Evolutionary conservation across 2,113 vertebrate genomes (phyloP), one percentile per base, ranked within the genome.

Genomic region (Haplochromis burtoni): DNA sequence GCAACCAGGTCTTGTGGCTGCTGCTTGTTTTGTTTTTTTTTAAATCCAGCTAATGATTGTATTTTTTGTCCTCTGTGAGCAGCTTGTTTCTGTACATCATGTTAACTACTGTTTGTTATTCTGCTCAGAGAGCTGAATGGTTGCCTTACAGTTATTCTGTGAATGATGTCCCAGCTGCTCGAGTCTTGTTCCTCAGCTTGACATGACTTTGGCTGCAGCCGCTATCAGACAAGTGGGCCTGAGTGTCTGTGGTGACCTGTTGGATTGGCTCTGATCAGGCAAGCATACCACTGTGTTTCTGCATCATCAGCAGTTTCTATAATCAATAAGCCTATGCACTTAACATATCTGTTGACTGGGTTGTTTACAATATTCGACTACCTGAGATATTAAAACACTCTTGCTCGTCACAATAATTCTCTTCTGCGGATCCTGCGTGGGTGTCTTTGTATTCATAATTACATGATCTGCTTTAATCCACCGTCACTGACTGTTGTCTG

Each of bases 1-100:
- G 86, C 90, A 88, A 47, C 68, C 86, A 87, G 85, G 47, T 54
- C 33, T 24, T 80, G 76, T 80, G 86, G 78, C 83, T 91, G 80
- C 73, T 61, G 87, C 78, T 54, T 89, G 53, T 73, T 82, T 84
- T 54, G 38, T 49, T 63, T 85, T 68, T 82, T 76, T 38, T 26
- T 26, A 2, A 42, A 90, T 88, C 90, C 89, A 93, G 92, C 94
- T 91, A 71, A 95, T 94, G 93, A 95, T 95, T 95, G 93, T 95
- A 95, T 76, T 80, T 71, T 5, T 51, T 57, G 35, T 88, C 83
- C 17, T 49, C 29, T 68, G 55, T 82, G 85, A 91, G 90, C 89
- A 89, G 88, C 91, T 93, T 86, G 66, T 93, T 86, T 92, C 61
- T 80, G 84, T 91, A 73, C 82, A 71, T 82, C 84, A 29, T 81